These are phyloP conservation scores for Eupithecia dodoneata DNA, from an alignment of 2,888 invertebrate genomes.

Conservation along the genomic window DNA sequence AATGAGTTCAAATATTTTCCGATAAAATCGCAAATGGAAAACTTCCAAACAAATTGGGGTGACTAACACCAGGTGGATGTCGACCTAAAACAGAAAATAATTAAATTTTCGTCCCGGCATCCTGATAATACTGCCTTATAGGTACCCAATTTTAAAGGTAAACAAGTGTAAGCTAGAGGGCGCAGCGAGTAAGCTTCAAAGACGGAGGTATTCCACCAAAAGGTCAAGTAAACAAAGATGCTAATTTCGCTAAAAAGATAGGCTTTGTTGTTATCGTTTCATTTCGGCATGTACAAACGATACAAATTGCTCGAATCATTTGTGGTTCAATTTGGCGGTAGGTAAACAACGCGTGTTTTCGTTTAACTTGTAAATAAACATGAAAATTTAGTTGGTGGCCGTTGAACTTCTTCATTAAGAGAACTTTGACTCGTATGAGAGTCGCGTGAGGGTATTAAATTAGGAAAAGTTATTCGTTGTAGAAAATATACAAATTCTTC, in stretches of 20 bases:
- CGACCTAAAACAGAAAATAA: constrained; percentile 48
- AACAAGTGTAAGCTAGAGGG: constrained; percentile 52
- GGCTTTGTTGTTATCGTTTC: constrained; percentile 41
- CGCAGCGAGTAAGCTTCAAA: constrained; percentile 25
- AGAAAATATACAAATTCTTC: not conserved
- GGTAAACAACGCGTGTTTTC: not conserved
- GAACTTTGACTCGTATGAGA: not conserved
- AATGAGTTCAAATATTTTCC: constrained; percentile 41
- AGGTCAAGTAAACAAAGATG: constrained; percentile 50
- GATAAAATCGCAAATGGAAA: constrained; percentile 39
- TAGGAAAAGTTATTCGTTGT: not conserved
- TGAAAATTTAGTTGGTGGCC: not conserved
- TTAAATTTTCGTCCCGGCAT: constrained; percentile 57
- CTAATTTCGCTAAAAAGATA: constrained; percentile 46
- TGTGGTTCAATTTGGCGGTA: constrained; percentile 7
- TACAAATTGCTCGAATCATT: not conserved
- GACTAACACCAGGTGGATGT: constrained; percentile 42
- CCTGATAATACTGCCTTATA: constrained; percentile 57
- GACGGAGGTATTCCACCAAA: constrained; percentile 41
- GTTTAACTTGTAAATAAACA: constrained; percentile 1
- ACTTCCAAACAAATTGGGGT: constrained; percentile 42
- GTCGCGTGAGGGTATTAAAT: not conserved
- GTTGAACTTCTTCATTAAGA: not conserved
- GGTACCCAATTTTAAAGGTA: constrained; percentile 64
- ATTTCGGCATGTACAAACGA: constrained; percentile 26